Evolutionary conservation across 2,113 vertebrate genomes (phyloP).

Genomic region (Pholis gunnellus): DNA sequence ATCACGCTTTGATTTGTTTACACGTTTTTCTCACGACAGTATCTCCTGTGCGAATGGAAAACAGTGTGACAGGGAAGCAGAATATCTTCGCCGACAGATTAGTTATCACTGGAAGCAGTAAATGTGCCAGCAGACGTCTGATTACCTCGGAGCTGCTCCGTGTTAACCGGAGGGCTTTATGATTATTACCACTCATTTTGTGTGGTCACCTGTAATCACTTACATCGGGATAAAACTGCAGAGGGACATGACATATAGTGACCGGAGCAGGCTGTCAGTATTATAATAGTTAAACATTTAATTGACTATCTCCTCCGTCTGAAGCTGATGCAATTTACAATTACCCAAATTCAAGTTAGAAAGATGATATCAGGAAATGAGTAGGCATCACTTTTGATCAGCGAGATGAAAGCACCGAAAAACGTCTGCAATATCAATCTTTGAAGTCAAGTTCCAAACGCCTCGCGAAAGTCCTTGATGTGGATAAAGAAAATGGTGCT

Average conservation of each 20-base stretch:
- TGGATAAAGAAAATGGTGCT: conserved; percentile 64
- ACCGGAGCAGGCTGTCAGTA: not conserved
- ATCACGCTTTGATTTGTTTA: conserved; percentile 27
- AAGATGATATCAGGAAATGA: conserved; percentile 50
- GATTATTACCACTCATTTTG: conserved; percentile 10
- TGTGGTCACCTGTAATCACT: conserved; percentile 25
- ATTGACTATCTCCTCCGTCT: conserved; percentile 15
- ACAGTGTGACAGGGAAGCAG: not conserved
- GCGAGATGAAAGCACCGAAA: conserved; percentile 33
- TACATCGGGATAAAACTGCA: not conserved
- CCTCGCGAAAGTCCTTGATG: conserved; percentile 51
- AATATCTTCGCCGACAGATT: conserved; percentile 19
- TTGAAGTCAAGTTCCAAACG: conserved; percentile 45
- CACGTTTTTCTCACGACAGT: not conserved
- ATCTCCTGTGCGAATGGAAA: conserved; percentile 21
- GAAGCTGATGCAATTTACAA: conserved; percentile 8
- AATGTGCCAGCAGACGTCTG: conserved; percentile 34
- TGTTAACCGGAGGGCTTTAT: conserved; percentile 2
- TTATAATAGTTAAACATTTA: not conserved
- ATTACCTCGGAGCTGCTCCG: conserved; percentile 35
- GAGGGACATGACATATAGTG: not conserved
- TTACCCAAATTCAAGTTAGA: not conserved
- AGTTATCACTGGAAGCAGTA: conserved; percentile 12
- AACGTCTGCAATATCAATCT: conserved; percentile 39
- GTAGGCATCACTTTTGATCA: conserved; percentile 33